phyloP scores from a whole-genome alignment of 2,888 invertebrate species.

The Andrena bicolor region DNA sequence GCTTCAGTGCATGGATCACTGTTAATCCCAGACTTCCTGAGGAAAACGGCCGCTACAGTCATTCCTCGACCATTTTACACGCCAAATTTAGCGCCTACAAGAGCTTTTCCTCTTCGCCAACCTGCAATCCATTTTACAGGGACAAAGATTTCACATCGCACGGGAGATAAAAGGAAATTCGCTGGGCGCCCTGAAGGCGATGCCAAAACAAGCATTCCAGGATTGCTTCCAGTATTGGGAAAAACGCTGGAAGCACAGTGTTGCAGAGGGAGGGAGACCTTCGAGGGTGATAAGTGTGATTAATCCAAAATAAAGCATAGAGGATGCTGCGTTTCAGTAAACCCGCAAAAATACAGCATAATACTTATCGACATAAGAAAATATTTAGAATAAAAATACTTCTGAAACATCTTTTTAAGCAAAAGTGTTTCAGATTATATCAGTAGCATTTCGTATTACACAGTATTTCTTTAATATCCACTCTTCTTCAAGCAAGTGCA shows the following conservation, averaged over 20 bases:
- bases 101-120: constrained; percentile 13
- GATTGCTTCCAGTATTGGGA: constrained; percentile 17
- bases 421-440: no score
- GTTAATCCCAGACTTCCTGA: constrained; percentile 3
- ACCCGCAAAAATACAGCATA: not conserved
- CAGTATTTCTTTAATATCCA: no score
- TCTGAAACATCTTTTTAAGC: no score
- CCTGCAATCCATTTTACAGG: constrained; percentile 38
- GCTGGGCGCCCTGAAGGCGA: constrained; percentile 20
- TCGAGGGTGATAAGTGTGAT: not conserved
- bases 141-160: constrained; percentile 20
- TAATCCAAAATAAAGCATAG: not conserved
- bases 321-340: not conserved
- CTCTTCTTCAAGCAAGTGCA: no score
- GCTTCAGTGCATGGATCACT: not conserved
- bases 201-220: constrained; percentile 23
- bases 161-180: constrained; percentile 32
- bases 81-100: constrained; percentile 1
- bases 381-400: not conserved
- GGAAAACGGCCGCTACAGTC: not conserved
- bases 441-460: no score
- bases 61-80: not conserved
- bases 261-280: not conserved
- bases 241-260: not conserved
- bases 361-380: no score